Base-by-base conservation (phyloP, 2,113 vertebrate species). In the Pleuronectes platessa region DNA sequence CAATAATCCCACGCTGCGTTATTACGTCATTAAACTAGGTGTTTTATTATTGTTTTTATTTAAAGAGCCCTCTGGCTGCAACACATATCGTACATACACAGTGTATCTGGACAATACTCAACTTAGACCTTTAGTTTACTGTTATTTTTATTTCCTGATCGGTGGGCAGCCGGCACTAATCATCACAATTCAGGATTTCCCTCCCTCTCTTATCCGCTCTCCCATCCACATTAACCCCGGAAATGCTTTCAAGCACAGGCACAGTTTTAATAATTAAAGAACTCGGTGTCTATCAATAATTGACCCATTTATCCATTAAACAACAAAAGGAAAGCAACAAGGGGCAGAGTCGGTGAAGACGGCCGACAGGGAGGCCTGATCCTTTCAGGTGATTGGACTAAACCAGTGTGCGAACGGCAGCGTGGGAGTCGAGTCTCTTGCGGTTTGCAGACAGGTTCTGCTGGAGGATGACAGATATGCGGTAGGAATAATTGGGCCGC, bases 211-310 rank as follows among this genome's bases (percentile, higher is more conserved):
- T 59, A 69, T 61, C 81, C 54, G 68, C 86, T 79, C 62, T 63
- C 76, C 91, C 79, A 88, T 68, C 81, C 35, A 21, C 82, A 90
- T 89, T 91, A 88, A 88, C 79, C 83, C 79, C 77, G 49, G 49
- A 23, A 23, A 80, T 62, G 79, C 84, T 91, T 87, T 88, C 78
- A 81, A 82, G 71, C 87, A 82, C 74, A 83, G 86, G 83, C 78
- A 75, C 61, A 81, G 90, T 92, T 53, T 94, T 45, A 94, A 94
- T 93, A 90, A 93, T 91, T 79, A 85, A 93, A 81, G 63, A 72
- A 83, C 67, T 72, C 82, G 1, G 64, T 79, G 65, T 66, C 87
- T 82, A 92, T 94, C 79, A 87, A 93, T 94, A 91, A 94, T 93
- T 90, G 67, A 94, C 59, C 47, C 14, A 42, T 90, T 84, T 86